Evolutionary conservation across 2,888 invertebrate species (phyloP).

Genomic region (Melanargia galathea): DNA sequence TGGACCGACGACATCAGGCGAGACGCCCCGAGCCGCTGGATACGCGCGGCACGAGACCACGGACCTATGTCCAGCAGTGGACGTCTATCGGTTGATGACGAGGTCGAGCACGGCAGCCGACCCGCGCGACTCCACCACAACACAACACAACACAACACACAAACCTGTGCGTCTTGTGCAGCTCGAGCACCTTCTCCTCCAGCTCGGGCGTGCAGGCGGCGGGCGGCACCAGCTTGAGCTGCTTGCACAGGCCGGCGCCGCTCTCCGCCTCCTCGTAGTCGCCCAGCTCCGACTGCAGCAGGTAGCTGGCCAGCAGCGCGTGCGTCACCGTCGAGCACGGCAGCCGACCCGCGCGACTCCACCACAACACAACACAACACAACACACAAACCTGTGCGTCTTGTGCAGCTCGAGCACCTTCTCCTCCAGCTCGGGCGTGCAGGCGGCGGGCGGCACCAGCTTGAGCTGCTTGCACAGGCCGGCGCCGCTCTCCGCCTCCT

Average conservation of each 20-base stretch:
- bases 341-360: constrained; percentile 88
- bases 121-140: too few species aligned
- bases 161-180: constrained; percentile 96
- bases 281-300: constrained; percentile 97
- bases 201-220: constrained; percentile 92
- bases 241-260: constrained; percentile 90
- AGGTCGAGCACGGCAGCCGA: too few species aligned
- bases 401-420: too few species aligned
- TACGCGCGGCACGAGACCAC: too few species aligned
- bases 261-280: constrained; percentile 92
- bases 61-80: too few species aligned
- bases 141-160: too few species aligned
- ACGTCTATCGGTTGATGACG: too few species aligned
- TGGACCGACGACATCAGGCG: too few species aligned
- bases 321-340: constrained; percentile 99
- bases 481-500: constrained; percentile 85
- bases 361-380: too few species aligned
- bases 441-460: constrained; percentile 91
- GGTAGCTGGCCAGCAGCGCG: constrained; percentile 93
- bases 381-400: too few species aligned
- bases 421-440: too few species aligned
- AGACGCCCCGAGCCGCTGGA: too few species aligned
- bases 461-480: constrained; percentile 94
- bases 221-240: constrained; percentile 94
- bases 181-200: constrained; percentile 96